Evolutionary conservation across 2,797 vertebrate genomes (phyloP), one percentile per base, ranked within the genome.

Genomic region (Sebastes oblongus): DNA sequence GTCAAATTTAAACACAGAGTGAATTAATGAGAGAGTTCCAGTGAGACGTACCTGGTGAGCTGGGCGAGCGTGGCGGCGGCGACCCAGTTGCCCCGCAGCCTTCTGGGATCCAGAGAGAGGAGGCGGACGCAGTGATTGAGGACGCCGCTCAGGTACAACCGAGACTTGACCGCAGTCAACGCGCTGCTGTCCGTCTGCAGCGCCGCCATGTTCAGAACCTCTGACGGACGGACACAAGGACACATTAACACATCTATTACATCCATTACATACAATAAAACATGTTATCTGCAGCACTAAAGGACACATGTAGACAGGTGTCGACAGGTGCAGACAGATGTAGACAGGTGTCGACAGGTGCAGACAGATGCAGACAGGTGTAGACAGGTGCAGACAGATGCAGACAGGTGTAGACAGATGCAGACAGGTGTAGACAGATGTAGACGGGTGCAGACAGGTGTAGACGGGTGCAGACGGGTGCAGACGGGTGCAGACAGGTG

Each of bases 41-140:
- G 54, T 46, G 42, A 46, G 5, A 16, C 3, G 13, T 16, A 90
- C 93, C 89, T 92, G 86, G 85, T 83, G 73, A 91, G 72, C 25
- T 86, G 80, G 34, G 89, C 90, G 0, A 94, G 89, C 0, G 30
- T 82, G 29, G 89, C 46, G 3, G 46, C 55, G 0, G 77, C 60
- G 11, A 50, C 75, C 87, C 80, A 86, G 79, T 12, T 16, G 4
- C 71, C 82, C 61, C 14, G 55, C 50, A 69, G 85, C 42, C 7
- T 67, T 10, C 62, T 76, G 65, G 82, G 67, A 34, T 72, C 62
- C 62, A 69, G 77, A 13, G 82, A 32, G 2, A 90, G 71, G 6
- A 73, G 12, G 2, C 0, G 42, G 32, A 87, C 60, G 2, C 90
- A 91, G 29, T 81, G 89, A 50, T 30, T 61, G 66, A 93, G 84